These are phyloP conservation scores for Solenopsis invicta DNA, from an alignment of 1,140 invertebrate genomes.

Conservation along the genomic window DNA sequence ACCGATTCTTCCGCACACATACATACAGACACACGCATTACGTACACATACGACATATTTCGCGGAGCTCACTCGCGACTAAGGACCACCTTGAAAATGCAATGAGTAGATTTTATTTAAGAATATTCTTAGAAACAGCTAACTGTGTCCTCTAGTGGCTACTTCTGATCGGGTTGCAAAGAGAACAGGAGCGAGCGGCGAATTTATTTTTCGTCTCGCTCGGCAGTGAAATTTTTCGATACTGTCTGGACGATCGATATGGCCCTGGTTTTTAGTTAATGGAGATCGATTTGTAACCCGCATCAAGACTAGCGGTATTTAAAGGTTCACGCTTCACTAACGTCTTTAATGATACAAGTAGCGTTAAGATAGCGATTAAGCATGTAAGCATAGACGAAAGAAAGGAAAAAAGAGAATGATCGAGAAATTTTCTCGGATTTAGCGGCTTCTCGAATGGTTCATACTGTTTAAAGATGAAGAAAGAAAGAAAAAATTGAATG, in stretches of 20 bases:
- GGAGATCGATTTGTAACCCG: constrained; percentile 83
- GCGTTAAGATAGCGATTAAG: constrained; percentile 70
- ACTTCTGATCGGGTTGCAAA: constrained; percentile 87
- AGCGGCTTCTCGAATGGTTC: constrained; percentile 17
- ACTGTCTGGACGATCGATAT: neutral
- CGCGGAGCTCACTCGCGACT: constrained; percentile 44
- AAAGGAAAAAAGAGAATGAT: constrained; percentile 19
- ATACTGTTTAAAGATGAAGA: constrained; percentile 22
- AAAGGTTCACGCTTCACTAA: constrained; percentile 87
- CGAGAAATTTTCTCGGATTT: constrained; percentile 39
- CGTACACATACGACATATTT: constrained; percentile 37
- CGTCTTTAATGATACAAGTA: constrained; percentile 83
- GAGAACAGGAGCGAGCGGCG: constrained; percentile 55
- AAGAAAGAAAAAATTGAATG: neutral
- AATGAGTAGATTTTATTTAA: constrained; percentile 74
- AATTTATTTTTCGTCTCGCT: constrained; percentile 13
- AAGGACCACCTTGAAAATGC: constrained; percentile 57
- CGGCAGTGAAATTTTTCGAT: constrained; percentile 22
- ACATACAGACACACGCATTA: constrained; percentile 41
- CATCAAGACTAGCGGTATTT: constrained; percentile 87
- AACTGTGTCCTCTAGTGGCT: constrained; percentile 81
- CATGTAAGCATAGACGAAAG: constrained; percentile 68
- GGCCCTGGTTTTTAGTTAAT: constrained; percentile 42
- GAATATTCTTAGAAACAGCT: constrained; percentile 76
- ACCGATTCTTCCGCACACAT: constrained; percentile 24